Conservation (phyloP, 2,888 invertebrate genomes). For the Formica aserva region DNA sequence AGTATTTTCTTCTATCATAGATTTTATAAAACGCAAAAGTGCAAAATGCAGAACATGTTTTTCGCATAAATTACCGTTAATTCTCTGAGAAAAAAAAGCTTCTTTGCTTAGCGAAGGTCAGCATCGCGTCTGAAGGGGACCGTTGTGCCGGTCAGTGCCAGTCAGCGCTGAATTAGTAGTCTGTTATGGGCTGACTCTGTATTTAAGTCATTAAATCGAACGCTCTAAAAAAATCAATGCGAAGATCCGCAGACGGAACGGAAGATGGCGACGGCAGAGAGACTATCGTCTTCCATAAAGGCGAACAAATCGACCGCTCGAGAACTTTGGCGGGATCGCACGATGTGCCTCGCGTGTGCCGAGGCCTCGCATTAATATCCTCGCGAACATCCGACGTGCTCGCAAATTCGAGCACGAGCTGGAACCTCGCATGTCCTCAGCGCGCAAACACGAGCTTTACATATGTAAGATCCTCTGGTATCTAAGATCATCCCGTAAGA, state of each 20-base stretch:
- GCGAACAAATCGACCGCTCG: not conserved
- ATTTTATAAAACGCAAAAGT: not conserved
- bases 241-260: not conserved
- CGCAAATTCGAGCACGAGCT: conserved; percentile 23
- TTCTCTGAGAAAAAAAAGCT: not conserved
- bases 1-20: not conserved
- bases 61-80: not conserved
- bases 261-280: not conserved
- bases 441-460: conserved; percentile 19
- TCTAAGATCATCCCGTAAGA: conserved; percentile 11
- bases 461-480: conserved; percentile 13
- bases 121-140: conserved; percentile 36
- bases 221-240: conserved; percentile 2
- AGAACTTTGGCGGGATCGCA: not conserved
- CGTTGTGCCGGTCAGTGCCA: conserved; percentile 24
- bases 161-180: conserved; percentile 37
- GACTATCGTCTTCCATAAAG: not conserved
- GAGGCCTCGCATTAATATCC: conserved; percentile 33
- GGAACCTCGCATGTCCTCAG: not conserved
- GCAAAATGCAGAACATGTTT: not conserved
- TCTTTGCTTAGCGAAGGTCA: conserved; percentile 34
- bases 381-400: not conserved
- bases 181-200: conserved; percentile 40
- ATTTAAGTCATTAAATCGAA: conserved; percentile 45
- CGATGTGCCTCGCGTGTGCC: not conserved